Evolutionary conservation across 2,888 invertebrate species (phyloP).

Genomic region (Catocala nupta): DNA sequence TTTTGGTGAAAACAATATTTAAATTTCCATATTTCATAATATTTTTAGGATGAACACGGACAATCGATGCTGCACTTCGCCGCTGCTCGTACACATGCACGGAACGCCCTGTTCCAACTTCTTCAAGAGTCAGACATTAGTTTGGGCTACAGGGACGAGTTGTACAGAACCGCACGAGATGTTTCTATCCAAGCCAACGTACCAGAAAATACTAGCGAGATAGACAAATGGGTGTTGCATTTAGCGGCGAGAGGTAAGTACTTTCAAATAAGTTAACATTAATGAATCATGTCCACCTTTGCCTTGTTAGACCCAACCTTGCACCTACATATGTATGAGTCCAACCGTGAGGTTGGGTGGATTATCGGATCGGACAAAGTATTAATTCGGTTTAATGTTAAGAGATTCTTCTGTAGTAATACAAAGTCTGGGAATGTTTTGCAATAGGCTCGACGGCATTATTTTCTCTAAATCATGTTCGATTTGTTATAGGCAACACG

Average conservation of each 20-base stretch:
- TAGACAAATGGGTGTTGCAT: constrained; percentile 93
- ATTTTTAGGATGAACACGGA: constrained; percentile 93
- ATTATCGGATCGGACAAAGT: too few relatives aligned
- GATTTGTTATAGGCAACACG: constrained; percentile 67
- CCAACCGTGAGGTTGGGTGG: too few relatives aligned
- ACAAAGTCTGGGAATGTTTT: too few relatives aligned
- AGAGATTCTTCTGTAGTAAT: too few relatives aligned
- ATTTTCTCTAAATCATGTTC: too few relatives aligned
- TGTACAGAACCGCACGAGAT: constrained; percentile 95
- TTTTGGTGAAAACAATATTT: background rate
- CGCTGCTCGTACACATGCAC: constrained; percentile 93
- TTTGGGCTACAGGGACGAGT: constrained; percentile 93
- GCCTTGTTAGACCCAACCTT: too few relatives aligned
- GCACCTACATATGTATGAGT: too few relatives aligned
- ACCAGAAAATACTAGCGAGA: constrained; percentile 92
- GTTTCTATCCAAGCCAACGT: constrained; percentile 93
- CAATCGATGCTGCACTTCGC: constrained; percentile 97
- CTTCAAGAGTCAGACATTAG: constrained; percentile 93
- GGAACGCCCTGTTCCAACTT: constrained; percentile 93
- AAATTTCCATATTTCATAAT: background rate
- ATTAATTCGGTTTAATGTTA: too few relatives aligned
- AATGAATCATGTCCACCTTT: background rate
- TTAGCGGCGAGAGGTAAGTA: constrained; percentile 92
- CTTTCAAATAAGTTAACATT: background rate
- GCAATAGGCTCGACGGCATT: too few relatives aligned